Base-by-base conservation (phyloP, 2,113 vertebrate species). In the Saguinus midas region DNA sequence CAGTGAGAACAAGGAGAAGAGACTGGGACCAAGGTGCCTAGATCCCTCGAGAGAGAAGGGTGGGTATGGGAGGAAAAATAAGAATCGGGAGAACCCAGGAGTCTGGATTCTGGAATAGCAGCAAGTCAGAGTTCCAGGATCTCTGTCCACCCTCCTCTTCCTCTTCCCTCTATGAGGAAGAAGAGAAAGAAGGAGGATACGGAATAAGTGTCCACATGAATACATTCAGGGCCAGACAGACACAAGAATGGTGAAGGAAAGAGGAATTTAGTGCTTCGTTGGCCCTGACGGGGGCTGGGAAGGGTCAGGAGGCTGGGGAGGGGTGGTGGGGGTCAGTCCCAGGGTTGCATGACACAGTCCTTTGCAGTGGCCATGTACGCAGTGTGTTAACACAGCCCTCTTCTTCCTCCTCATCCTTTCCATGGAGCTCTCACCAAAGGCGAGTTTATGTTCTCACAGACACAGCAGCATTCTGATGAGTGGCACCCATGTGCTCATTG, bases 391-490 rank as follows among this genome's bases (percentile, higher is more conserved):
- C 99, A 50, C 99, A 99, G 73, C 99, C 99, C 81, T 98, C 98
- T 0, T 99, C 99, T 23, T 98, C 98, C 1, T 99, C 99, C 2
- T 99, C 99, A 87, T 99, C 99, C 99, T 99, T 95, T 99, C 99
- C 0, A 99, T 99, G 35, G 99, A 99, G 10, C 99, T 99, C 95
- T 99, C 99, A 12, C 99, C 99, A 52, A 99, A 99, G 96, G 99
- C 99, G 16, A 52, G 52, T 52, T 52, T 52, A 52, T 52, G 52
- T 52, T 99, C 98, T 99, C 99, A 35, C 99, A 99, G 92, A 99
- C 98, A 98, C 99, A 99, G 98, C 99, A 99, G 98, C 99, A 99
- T 95, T 99, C 99, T n/a, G 99, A 99, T 73, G 99, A 99, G 92
- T 99, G 99, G 72, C 99, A 98, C 27, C 99, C 97, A 99, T 98